Base-by-base conservation (phyloP, 1,140 invertebrate species). In the Littorina saxatilis region DNA sequence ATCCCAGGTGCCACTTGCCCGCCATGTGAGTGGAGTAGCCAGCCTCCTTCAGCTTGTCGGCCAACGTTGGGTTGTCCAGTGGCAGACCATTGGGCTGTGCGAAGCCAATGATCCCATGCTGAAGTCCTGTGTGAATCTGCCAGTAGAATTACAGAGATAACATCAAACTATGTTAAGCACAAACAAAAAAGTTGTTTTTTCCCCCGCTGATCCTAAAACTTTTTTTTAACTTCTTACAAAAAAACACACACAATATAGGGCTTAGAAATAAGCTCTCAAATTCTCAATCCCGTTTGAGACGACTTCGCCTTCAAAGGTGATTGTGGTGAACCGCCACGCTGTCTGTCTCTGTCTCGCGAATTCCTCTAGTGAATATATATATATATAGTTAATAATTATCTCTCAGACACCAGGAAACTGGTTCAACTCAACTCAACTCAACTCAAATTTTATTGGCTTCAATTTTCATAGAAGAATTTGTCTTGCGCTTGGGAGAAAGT, bases 1-100 rank as follows among this genome's bases (percentile, higher is more conserved):
- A 91, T 3, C 91, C 91, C 68, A 91, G 68, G 83, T 92, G 90
- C 90, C 91, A 92, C 84, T 91, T 91, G 15, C 91, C 91, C 13
- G 90, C 86, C 43, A 85, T 85, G 84, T 91, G 87, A 11, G 89
- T 92, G 27, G 83, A 66, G 78, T 91, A 92, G 15, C 87, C 87
- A 27, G 82, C 82, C 37, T 87, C 80, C 61, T 85, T 88, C 77
- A 90, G 72, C 52, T 86, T 88, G 74, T 90, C 83, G 23, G 91
- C 87, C 11, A 92, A 47, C 27, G 89, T 90, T 50, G 87, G 87
- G 15, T 86, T 82, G 75, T 89, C 82, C 17, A 89, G 61, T 2
- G 92, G 91, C 17, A 92, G 82, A 7, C 84, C 90, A 78, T 81
- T 85, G 5, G 88, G 86, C 68, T 88, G 89, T 35, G 43, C 75